phyloP scores from a whole-genome alignment of 2,888 invertebrate genomes.

The Agrochola lota region DNA sequence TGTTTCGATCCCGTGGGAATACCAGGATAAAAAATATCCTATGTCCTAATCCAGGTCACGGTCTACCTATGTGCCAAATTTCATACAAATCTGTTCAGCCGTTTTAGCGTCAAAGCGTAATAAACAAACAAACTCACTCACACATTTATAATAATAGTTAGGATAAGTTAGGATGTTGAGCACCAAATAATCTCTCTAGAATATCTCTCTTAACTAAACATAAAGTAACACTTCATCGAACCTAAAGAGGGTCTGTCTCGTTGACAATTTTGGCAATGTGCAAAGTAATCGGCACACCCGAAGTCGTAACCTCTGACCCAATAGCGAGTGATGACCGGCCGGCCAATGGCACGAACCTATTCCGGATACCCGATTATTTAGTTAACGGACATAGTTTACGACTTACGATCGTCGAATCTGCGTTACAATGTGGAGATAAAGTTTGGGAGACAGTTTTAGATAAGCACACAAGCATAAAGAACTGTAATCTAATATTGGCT shows the following conservation, averaged over 20 bases:
- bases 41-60: too few species aligned
- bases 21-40: too few species aligned
- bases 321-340: conserved; percentile 31
- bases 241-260: conserved; percentile 2
- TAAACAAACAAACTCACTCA: too few species aligned
- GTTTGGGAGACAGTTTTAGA: neutral
- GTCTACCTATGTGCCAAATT: too few species aligned
- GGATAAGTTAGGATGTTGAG: too few species aligned
- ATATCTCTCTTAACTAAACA: neutral
- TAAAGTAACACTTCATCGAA: neutral
- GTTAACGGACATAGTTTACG: conserved; percentile 60
- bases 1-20: too few species aligned
- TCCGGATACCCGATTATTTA: conserved; percentile 57
- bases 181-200: neutral
- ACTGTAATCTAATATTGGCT: too few species aligned
- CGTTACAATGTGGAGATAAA: neutral
- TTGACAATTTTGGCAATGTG: conserved; percentile 19
- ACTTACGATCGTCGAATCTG: conserved; percentile 21
- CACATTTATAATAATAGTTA: too few species aligned
- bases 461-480: neutral
- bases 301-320: conserved; percentile 52
- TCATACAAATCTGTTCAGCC: too few species aligned
- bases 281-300: conserved; percentile 27
- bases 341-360: conserved; percentile 37
- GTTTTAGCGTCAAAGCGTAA: too few species aligned